Conservation (phyloP, 2,888 invertebrate species). For the Rhagium mordax region DNA sequence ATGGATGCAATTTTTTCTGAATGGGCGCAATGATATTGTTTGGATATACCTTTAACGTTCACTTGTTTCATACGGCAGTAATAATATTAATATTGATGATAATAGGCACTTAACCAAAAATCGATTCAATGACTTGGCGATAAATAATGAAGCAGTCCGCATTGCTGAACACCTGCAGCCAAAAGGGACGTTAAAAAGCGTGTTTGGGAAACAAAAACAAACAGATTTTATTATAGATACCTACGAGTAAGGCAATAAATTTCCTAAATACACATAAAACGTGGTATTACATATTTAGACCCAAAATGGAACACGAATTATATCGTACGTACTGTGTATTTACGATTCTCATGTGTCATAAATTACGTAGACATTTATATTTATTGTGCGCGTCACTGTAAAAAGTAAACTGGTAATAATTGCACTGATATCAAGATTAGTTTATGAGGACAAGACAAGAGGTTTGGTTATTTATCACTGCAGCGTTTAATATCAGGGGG, state of each 20-base stretch:
- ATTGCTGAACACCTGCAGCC: conserved; percentile 2
- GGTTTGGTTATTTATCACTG: too few species aligned
- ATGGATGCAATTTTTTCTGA: too few species aligned
- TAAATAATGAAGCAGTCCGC: conserved; percentile 19
- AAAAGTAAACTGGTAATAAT: too few species aligned
- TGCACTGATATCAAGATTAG: too few species aligned
- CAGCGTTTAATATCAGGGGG: too few species aligned
- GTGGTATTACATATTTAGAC: conserved; percentile 15
- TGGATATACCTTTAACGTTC: too few species aligned
- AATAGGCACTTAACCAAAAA: neutral
- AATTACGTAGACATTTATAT: neutral
- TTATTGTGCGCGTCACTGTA: neutral
- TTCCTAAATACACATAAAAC: conserved; percentile 22
- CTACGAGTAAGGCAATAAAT: conserved; percentile 17
- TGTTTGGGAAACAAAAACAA: conserved; percentile 17
- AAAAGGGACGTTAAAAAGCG: conserved; percentile 2
- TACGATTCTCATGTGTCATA: neutral
- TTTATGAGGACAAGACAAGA: too few species aligned
- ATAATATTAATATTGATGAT: too few species aligned
- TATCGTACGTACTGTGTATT: neutral
- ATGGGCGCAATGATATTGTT: too few species aligned
- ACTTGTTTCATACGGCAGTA: too few species aligned
- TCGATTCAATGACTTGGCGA: conserved; percentile 1
- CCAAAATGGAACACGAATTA: neutral
- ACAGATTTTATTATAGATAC: conserved; percentile 8